These are phyloP conservation scores for Drosophila sordidula DNA, from an alignment of 2,888 invertebrate species.

Conservation along the genomic window DNA sequence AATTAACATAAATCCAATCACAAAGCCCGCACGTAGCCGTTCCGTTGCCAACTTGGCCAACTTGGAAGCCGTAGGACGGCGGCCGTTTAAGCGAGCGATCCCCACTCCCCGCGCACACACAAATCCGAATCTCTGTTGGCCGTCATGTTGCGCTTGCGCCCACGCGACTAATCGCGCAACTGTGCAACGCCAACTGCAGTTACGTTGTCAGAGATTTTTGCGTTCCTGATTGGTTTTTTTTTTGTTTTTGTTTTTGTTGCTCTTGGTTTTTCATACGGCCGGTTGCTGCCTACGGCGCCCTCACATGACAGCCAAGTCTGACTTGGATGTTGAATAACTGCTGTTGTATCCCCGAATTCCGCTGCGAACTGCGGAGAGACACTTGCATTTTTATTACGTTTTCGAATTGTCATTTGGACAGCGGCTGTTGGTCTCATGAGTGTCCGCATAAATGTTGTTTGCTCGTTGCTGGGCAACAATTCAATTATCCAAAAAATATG, in stretches of 20 bases:
- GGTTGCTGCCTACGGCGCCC: slow-evolving; percentile 67
- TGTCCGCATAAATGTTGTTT: slow-evolving; percentile 82
- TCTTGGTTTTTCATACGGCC: slow-evolving; percentile 15
- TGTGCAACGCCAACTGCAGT: slow-evolving; percentile 76
- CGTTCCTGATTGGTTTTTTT: slow-evolving; percentile 61
- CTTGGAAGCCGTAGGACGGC: slow-evolving; percentile 71
- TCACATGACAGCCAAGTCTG: slow-evolving; percentile 67
- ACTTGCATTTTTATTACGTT: slow-evolving; percentile 73
- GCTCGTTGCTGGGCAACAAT: slow-evolving; percentile 79
- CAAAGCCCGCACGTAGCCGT: slow-evolving; percentile 65
- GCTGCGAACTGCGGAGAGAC: slow-evolving; percentile 31
- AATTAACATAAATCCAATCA: slow-evolving; percentile 81
- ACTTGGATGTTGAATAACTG: slow-evolving; percentile 65
- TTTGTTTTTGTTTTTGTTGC: slow-evolving; percentile 18
- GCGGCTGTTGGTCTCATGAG: slow-evolving; percentile 71
- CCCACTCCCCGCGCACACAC: slow-evolving; percentile 2
- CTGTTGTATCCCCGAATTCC: slow-evolving; percentile 55
- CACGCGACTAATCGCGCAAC: slow-evolving; percentile 72
- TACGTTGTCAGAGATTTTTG: slow-evolving; percentile 74
- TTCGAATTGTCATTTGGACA: slow-evolving; percentile 73
- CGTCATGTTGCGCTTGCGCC: slow-evolving; percentile 79
- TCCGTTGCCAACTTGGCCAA: slow-evolving; percentile 56
- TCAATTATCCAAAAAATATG: slow-evolving; percentile 79
- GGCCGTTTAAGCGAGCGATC: slow-evolving; percentile 60
- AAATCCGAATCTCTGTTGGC: slow-evolving; percentile 63